phyloP scores from a whole-genome alignment of 1,140 invertebrate genomes.

The Ganaspis sp. region DNA sequence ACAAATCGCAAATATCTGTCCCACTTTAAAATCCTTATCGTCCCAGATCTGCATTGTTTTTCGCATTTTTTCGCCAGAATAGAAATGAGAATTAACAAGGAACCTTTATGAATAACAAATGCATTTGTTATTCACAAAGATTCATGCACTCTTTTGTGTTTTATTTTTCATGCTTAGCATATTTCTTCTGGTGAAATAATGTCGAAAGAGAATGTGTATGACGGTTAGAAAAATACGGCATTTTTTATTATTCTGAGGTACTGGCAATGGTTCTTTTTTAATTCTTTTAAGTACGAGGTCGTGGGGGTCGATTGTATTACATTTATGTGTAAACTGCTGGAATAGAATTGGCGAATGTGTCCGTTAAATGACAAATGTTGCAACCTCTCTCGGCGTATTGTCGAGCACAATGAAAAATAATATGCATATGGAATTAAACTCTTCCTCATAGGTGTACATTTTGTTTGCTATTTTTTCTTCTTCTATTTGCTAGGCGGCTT shows the following conservation, averaged over 20 bases:
- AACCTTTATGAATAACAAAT: slow-evolving; percentile 1
- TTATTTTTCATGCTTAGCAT: neutral
- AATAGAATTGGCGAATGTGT: neutral
- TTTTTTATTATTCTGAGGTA: too few species aligned
- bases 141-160: neutral
- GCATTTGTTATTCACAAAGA: slow-evolving; percentile 2
- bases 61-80: neutral
- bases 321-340: too few species aligned
- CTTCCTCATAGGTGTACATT: neutral
- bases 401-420: slow-evolving; percentile 7
- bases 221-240: neutral
- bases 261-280: too few species aligned
- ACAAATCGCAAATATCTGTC: slow-evolving; percentile 4
- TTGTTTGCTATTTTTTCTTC: too few species aligned
- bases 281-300: too few species aligned
- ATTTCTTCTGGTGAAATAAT: neutral
- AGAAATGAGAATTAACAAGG: slow-evolving; percentile 1
- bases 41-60: neutral
- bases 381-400: neutral
- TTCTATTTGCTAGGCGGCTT: neutral
- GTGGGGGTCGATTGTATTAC: neutral
- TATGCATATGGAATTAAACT: neutral
- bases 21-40: slow-evolving; percentile 11
- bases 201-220: neutral
- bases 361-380: neutral